Percentiles rank a stretch among this genome's conserved stretches.
These are phyloP conservation scores for Pollenia labialis DNA, from an alignment of 2,888 invertebrate species.

Conservation along the genomic window DNA sequence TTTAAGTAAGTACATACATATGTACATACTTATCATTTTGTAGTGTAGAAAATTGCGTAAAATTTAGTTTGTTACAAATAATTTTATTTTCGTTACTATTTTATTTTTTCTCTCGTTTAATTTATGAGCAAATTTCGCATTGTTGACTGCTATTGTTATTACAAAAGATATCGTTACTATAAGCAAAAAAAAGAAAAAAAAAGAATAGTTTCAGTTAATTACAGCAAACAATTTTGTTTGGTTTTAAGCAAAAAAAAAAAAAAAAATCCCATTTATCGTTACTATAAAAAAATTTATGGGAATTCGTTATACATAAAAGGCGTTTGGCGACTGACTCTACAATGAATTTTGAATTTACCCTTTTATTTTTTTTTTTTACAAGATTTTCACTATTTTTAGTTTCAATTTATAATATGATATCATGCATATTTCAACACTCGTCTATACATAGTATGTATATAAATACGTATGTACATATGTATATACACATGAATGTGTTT, in stretches of 20 bases:
- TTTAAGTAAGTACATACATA: neutral
- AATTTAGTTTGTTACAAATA: conserved; percentile 10
- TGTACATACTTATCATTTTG: neutral
- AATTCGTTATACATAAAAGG: conserved; percentile 65
- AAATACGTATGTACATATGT: conserved; percentile 1
- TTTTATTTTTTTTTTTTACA: neutral
- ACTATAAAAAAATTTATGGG: conserved; percentile 50
- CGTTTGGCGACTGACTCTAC: conserved; percentile 7
- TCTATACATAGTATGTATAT: neutral
- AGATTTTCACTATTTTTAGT: conserved; percentile 19
- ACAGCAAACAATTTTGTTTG: neutral
- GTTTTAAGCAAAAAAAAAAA: neutral
- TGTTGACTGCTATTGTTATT: neutral
- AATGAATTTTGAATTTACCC: conserved; percentile 26
- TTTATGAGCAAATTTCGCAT: conserved; percentile 39
- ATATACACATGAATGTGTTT: conserved; percentile 11
- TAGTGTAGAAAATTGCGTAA: conserved; percentile 18
- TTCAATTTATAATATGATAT: conserved; percentile 48
- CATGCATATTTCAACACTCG: conserved; percentile 23
- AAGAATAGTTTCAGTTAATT: conserved; percentile 22
- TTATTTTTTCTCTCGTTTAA: neutral
- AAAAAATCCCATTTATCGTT: conserved; percentile 14
- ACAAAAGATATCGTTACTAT: neutral
- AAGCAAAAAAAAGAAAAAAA: neutral
- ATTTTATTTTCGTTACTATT: conserved; percentile 6